A percentile compares a stretch with the other conserved stretches of the same genome.
These are phyloP conservation scores for Halocaridina rubra DNA, from an alignment of 2,888 invertebrate species.

Conservation along the genomic window DNA sequence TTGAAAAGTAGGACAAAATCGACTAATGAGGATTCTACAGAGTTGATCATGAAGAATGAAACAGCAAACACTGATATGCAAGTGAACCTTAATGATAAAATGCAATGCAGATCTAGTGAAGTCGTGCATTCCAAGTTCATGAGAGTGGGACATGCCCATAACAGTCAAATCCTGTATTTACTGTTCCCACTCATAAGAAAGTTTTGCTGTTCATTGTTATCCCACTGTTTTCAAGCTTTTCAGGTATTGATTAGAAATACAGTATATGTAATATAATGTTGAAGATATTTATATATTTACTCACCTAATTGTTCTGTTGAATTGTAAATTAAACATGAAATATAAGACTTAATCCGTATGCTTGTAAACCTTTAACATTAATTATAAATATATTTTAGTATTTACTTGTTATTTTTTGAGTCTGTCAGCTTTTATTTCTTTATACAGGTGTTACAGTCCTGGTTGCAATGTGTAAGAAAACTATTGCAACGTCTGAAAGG, in stretches of 20 bases:
- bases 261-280: too few species aligned
- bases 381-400: neutral
- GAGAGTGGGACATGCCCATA: neutral
- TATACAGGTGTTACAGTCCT: neutral
- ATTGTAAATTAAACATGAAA: too few species aligned
- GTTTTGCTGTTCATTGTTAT: neutral
- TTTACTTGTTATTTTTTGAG: neutral
- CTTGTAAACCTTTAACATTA: too few species aligned
- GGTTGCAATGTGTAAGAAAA: slow-evolving; percentile 9
- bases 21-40: too few species aligned
- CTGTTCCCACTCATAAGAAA: neutral
- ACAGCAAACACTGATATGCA: neutral
- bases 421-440: neutral
- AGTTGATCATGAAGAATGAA: neutral
- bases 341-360: too few species aligned
- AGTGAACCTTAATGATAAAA: too few species aligned
- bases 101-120: neutral
- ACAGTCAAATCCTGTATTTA: neutral
- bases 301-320: too few species aligned
- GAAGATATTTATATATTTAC: too few species aligned
- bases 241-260: slow-evolving; percentile 1
- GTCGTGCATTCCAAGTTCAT: too few species aligned
- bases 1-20: too few species aligned
- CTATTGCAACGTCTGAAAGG: neutral
- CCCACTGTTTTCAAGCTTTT: slow-evolving; percentile 16